phyloP scores from a whole-genome alignment of 1,140 invertebrate genomes.

The Sitophilus oryzae region DNA sequence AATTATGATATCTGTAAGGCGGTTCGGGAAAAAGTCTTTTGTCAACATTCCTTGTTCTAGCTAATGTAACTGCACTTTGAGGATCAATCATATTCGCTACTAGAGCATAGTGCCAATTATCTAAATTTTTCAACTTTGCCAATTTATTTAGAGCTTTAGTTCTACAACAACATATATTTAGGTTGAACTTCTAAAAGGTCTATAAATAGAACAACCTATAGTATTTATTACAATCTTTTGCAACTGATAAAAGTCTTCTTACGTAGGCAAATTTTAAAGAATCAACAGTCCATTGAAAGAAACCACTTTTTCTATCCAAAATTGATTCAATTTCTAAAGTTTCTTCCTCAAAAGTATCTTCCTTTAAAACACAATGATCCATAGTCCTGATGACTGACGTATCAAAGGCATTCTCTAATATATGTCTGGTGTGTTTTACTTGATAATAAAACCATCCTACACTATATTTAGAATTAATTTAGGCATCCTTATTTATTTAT shows the following conservation, averaged over 20 bases:
- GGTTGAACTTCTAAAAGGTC: conserved; percentile 18
- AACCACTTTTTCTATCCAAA: conserved; percentile 15
- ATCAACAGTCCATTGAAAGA: conserved; percentile 36
- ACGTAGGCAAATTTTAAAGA: conserved; percentile 48
- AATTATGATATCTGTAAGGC: conserved; percentile 49
- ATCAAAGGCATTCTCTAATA: conserved; percentile 38
- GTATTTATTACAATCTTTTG: conserved; percentile 30
- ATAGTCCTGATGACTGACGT: conserved; percentile 32
- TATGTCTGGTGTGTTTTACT: conserved; percentile 34
- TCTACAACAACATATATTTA: conserved; percentile 39
- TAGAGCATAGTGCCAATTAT: conserved; percentile 57
- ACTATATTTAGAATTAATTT: conserved; percentile 7
- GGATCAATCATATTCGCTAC: conserved; percentile 61
- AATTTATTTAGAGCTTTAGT: conserved; percentile 46
- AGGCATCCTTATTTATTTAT: not conserved
- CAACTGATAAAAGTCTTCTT: conserved; percentile 45
- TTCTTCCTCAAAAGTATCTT: conserved; percentile 22
- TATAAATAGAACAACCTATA: conserved; percentile 10
- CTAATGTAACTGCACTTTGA: conserved; percentile 57
- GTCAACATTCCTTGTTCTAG: conserved; percentile 52
- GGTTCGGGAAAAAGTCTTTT: conserved; percentile 58
- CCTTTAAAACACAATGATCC: conserved; percentile 21
- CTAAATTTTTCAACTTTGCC: conserved; percentile 36
- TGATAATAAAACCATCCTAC: conserved; percentile 37
- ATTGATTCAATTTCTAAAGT: conserved; percentile 24